phyloP scores from a whole-genome alignment of 1,140 invertebrate species.

The Yoshiicerus persimilis region DNA sequence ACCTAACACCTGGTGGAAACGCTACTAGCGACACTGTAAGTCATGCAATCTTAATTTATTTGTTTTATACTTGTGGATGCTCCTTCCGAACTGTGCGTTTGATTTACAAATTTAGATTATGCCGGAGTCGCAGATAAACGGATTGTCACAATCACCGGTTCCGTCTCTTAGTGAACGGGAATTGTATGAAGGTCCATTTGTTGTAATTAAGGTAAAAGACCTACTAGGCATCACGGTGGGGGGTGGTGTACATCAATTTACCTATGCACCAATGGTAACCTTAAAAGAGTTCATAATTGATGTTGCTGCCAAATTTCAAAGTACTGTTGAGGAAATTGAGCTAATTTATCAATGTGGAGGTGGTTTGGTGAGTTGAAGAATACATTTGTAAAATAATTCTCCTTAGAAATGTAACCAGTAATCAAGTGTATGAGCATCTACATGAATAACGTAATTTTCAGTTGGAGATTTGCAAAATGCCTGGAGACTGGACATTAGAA shows the following conservation, averaged over 20 bases:
- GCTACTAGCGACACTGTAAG: not conserved
- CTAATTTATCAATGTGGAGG: slow-evolving; percentile 22
- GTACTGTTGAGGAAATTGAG: not conserved
- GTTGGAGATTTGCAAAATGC: slow-evolving; percentile 5
- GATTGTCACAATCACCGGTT: not conserved
- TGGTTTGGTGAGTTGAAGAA: not conserved
- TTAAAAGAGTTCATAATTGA: slow-evolving; percentile 18
- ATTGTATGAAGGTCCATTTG: not conserved
- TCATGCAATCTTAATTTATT: not conserved
- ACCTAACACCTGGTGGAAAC: not conserved
- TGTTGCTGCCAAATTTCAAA: not conserved
- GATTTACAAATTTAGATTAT: not conserved
- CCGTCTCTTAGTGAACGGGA: not conserved
- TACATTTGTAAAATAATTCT: not conserved
- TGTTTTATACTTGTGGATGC: too few relatives aligned
- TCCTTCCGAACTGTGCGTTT: too few relatives aligned
- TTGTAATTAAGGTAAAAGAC: slow-evolving; percentile 26
- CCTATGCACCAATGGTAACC: slow-evolving; percentile 8
- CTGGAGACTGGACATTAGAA: not conserved
- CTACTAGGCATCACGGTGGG: not conserved
- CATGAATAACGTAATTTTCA: not conserved
- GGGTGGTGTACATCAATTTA: not conserved
- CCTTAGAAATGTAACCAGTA: not conserved
- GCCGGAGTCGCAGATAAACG: not conserved
- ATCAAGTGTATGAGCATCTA: not conserved